A percentile compares a stretch with the other conserved stretches of the same genome.
Conservation (phyloP, 2,797 vertebrate species). For the Crenichthys baileyi region DNA sequence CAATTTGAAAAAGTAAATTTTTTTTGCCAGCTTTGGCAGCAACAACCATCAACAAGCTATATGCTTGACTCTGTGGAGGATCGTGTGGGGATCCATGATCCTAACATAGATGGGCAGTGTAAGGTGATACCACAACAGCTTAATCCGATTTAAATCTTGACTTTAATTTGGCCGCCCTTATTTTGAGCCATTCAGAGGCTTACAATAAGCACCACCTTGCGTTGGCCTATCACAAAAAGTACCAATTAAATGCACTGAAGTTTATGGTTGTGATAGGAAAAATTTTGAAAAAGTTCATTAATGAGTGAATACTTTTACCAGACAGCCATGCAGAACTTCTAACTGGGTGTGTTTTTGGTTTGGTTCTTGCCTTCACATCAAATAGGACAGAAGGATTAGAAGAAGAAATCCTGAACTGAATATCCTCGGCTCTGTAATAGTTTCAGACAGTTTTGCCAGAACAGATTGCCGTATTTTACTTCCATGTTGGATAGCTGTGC, state of each 20-base stretch:
- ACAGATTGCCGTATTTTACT: slow-evolving; percentile 76
- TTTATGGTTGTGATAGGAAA: too few relatives aligned
- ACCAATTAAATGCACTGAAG: not conserved
- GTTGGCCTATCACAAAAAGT: not conserved
- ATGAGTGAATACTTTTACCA: too few relatives aligned
- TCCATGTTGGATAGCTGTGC: slow-evolving; percentile 66
- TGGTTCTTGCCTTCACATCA: slow-evolving; percentile 46
- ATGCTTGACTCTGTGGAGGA: not conserved
- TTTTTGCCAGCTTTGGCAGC: not conserved
- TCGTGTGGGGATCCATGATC: too few relatives aligned
- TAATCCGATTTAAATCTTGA: not conserved
- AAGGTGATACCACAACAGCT: not conserved
- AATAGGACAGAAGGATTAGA: slow-evolving; percentile 48
- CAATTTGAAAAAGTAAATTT: not conserved
- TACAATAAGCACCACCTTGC: not conserved
- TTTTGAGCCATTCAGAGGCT: not conserved
- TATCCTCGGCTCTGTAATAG: slow-evolving; percentile 69
- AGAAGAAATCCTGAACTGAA: slow-evolving; percentile 51
- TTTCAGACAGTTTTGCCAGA: slow-evolving; percentile 75
- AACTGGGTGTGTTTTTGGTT: too few relatives aligned
- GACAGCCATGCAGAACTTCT: too few relatives aligned
- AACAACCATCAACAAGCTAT: not conserved
- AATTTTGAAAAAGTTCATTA: not conserved
- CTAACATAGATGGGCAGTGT: too few relatives aligned
- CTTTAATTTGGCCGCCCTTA: not conserved